Conservation (phyloP, 2,797 vertebrate species). For the Scolopax rusticola region DNA sequence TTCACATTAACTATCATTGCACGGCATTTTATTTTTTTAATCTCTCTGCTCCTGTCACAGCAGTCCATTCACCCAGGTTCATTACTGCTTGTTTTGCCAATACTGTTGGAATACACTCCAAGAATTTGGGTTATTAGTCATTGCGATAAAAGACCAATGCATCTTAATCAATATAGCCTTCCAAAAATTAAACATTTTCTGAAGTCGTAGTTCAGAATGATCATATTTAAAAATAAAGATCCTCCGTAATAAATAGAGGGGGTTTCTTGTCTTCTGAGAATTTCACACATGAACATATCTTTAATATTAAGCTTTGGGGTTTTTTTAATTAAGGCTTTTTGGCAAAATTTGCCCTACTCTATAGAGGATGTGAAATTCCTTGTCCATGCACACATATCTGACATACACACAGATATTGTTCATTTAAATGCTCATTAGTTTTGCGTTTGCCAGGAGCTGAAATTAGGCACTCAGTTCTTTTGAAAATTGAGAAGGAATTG, state of each 20-base stretch:
- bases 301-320: not conserved
- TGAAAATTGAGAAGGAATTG: not conserved
- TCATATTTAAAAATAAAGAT: not conserved
- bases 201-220: not conserved
- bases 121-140: not conserved
- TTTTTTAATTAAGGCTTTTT: not conserved
- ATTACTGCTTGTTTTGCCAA: not conserved
- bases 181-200: not conserved
- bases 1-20: not conserved
- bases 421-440: not conserved
- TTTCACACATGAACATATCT: rapidly evolving
- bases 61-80: not conserved
- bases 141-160: not conserved
- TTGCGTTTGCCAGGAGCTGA: not conserved
- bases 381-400: not conserved
- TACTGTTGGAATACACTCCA: not conserved
- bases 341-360: not conserved
- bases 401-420: not conserved
- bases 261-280: not conserved
- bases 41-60: not conserved
- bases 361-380: not conserved
- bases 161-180: not conserved
- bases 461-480: not conserved
- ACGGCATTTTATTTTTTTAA: not conserved
- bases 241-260: not conserved